Evolutionary conservation across 2,113 vertebrate species (phyloP).

Genomic region (Aegypius monachus): DNA sequence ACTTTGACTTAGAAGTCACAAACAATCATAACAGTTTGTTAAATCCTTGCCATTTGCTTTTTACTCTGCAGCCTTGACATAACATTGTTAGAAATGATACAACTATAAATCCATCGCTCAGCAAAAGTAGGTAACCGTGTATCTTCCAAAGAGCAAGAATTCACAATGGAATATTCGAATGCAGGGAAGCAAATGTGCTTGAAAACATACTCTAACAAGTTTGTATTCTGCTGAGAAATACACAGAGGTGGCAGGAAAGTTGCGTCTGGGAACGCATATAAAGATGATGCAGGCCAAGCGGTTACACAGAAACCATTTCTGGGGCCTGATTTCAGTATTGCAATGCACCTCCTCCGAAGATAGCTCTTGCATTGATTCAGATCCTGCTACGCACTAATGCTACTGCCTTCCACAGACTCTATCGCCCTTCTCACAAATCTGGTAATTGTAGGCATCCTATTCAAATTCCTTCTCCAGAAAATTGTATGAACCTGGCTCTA

Average conservation of each 20-base stretch:
- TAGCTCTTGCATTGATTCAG: background rate
- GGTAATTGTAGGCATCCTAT: background rate
- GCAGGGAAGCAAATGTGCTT: background rate
- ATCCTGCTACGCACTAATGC: no score
- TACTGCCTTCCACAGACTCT: background rate
- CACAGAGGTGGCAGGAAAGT: accelerated
- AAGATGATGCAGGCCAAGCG: background rate
- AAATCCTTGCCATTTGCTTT: background rate
- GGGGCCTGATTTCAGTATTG: background rate
- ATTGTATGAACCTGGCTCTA: accelerated
- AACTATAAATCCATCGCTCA: background rate
- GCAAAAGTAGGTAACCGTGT: background rate
- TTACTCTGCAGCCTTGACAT: background rate
- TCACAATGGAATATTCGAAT: background rate
- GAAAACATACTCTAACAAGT: background rate
- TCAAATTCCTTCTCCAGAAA: background rate
- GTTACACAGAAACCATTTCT: background rate
- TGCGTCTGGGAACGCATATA: background rate
- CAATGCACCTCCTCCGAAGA: background rate
- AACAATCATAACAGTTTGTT: background rate
- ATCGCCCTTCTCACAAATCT: background rate
- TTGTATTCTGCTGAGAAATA: background rate
- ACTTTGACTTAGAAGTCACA: background rate
- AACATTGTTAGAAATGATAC: background rate
- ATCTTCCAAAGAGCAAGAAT: background rate